A percentile compares a stretch with the other conserved stretches of the same genome.
Evolutionary conservation across 2,888 invertebrate genomes (phyloP).

Genomic region (Drosophila greeni): DNA sequence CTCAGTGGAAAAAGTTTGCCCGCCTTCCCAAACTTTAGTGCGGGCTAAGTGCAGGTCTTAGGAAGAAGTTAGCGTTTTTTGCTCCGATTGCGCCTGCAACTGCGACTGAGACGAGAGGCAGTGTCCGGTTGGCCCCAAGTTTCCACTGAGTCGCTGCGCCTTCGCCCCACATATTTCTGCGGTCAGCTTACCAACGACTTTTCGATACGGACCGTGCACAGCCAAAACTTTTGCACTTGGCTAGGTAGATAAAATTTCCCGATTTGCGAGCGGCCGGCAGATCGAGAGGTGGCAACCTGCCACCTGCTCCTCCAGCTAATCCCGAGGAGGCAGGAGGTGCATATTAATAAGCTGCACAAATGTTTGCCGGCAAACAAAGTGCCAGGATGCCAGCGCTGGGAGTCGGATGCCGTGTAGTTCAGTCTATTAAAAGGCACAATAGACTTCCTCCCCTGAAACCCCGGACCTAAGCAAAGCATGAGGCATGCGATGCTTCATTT

Average conservation of each 20-base stretch:
- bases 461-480: slow-evolving; percentile 10
- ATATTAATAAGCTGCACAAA: slow-evolving; percentile 69
- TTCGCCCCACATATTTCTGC: slow-evolving; percentile 46
- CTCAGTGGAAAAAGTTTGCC: slow-evolving; percentile 50
- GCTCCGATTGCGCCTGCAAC: slow-evolving; percentile 46
- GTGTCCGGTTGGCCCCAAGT: slow-evolving; percentile 31
- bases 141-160: slow-evolving; percentile 30
- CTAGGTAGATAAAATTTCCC: slow-evolving; percentile 63
- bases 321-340: slow-evolving; percentile 15
- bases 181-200: slow-evolving; percentile 72
- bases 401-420: slow-evolving; percentile 39
- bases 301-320: slow-evolving; percentile 48
- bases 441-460: slow-evolving; percentile 23
- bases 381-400: slow-evolving; percentile 36
- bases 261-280: slow-evolving; percentile 38
- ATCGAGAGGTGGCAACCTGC: not conserved
- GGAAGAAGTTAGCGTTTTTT: slow-evolving; percentile 55
- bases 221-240: slow-evolving; percentile 55
- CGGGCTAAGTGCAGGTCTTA: slow-evolving; percentile 62
- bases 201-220: slow-evolving; percentile 57
- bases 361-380: slow-evolving; percentile 59
- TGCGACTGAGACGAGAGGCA: slow-evolving; percentile 45
- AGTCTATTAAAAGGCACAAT: slow-evolving; percentile 67
- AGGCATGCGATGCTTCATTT: slow-evolving; percentile 45
- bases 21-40: slow-evolving; percentile 52